Base-by-base conservation (phyloP, 2,888 invertebrate genomes). In the Atrina japonica region DNA sequence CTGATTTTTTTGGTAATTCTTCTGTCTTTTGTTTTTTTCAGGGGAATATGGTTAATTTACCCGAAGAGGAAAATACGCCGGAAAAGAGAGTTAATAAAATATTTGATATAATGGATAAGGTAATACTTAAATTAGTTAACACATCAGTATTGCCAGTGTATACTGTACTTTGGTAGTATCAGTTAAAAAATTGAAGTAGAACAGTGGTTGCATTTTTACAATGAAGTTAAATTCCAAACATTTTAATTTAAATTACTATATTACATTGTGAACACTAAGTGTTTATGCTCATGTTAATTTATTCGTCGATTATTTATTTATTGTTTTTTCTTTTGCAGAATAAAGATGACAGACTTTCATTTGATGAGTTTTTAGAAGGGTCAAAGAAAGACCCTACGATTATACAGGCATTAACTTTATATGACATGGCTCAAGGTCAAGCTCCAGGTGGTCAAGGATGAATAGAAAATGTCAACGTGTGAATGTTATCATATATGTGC, bases 301-400 rank as follows among this genome's bases (percentile, higher is more conserved):
- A n/a, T n/a, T n/a, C n/a, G n/a, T n/a, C n/a, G n/a, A n/a, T n/a
- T n/a, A n/a, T n/a, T n/a, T n/a, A n/a, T n/a, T n/a, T n/a, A n/a
- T n/a, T n/a, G n/a, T n/a, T n/a, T n/a, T n/a, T n/a, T n/a, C 53
- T 41, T 35, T 78, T 76, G 14, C 86, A 92, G 93, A 97, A 99
- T 91, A 97, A 98, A 92, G 98, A 98, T 91, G 97, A 98, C 92
- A 94, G 96, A 86, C 93, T 98, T 84, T 97, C 97, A 52, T 93
- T 98, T 84, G 98, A 98, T 88, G 97, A 98, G 91, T 97, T 97
- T 93, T 94, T 97, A 86, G 97, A 98, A 92, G 98, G 98, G 81
- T 97, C 97, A 92, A 98, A 99, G 92, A 97, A 97, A 67, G 98
- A 99, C 92, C 98, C 98, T 41, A 94, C 98, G 91, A 99, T 99